phyloP scores from a whole-genome alignment of 2,888 invertebrate species.

The Agonopterix heracliana region DNA sequence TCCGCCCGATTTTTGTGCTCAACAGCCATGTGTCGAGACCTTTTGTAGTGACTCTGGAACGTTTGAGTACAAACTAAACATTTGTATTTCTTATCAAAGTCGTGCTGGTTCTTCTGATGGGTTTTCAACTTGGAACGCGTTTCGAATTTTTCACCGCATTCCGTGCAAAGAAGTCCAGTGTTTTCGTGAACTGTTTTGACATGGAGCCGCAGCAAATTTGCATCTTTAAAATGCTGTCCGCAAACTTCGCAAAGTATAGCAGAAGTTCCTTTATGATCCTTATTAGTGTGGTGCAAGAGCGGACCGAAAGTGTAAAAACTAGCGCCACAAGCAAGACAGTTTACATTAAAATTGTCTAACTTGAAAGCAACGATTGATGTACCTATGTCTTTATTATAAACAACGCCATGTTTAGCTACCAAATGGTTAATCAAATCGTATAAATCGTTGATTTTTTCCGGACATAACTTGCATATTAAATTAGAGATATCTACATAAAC shows the following conservation, averaged over 20 bases:
- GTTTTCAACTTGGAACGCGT: conserved; percentile 65
- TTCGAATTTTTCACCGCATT: conserved; percentile 66
- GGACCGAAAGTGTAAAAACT: conserved; percentile 62
- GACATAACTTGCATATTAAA: conserved; percentile 50
- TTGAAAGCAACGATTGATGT: conserved; percentile 62
- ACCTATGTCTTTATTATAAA: conserved; percentile 59
- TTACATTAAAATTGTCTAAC: conserved; percentile 49
- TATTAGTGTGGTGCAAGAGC: conserved; percentile 58
- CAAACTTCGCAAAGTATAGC: conserved; percentile 61
- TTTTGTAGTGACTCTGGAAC: conserved; percentile 58
- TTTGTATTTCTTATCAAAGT: conserved; percentile 65
- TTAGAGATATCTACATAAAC: conserved; percentile 58
- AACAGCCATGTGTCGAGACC: conserved; percentile 58
- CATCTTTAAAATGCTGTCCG: conserved; percentile 63
- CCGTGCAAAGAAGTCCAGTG: conserved; percentile 47
- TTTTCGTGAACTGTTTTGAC: conserved; percentile 58
- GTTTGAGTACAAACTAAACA: conserved; percentile 61
- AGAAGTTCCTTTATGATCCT: conserved; percentile 61
- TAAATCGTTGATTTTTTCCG: conserved; percentile 42
- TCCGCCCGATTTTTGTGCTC: conserved; percentile 58
- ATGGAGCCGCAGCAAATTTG: conserved; percentile 43
- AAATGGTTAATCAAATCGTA: conserved; percentile 60
- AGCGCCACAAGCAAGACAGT: conserved; percentile 52
- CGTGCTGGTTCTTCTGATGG: conserved; percentile 62
- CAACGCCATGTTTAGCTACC: conserved; percentile 38